These are phyloP conservation scores for Neopelma chrysocephalum DNA, from an alignment of 2,797 vertebrate species.

Conservation along the genomic window DNA sequence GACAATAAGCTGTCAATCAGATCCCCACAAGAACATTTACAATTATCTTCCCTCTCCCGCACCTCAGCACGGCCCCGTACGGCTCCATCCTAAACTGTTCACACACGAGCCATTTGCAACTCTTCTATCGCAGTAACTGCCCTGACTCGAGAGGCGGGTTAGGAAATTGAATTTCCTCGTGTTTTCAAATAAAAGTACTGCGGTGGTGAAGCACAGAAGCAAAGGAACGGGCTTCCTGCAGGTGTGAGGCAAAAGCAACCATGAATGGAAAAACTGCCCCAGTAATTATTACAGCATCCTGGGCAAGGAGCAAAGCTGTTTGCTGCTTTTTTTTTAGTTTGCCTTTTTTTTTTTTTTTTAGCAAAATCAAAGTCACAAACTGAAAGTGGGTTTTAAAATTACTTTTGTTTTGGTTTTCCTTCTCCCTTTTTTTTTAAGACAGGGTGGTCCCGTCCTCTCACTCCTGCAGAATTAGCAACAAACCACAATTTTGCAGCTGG, in stretches of 20 bases:
- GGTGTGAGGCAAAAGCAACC: slow-evolving; percentile 41
- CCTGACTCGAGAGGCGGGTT: not conserved
- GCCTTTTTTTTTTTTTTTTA: not conserved
- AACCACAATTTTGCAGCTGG: slow-evolving; percentile 35
- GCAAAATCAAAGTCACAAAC: not conserved
- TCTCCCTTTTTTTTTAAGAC: not conserved
- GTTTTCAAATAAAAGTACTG: slow-evolving; percentile 12
- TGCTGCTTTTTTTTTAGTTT: not conserved
- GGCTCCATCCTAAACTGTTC: not conserved
- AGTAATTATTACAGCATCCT: not conserved
- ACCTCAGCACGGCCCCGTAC: not conserved
- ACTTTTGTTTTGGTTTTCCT: not conserved
- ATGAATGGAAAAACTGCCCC: not conserved
- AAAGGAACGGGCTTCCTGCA: slow-evolving; percentile 52
- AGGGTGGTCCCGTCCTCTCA: not conserved
- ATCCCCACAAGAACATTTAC: slow-evolving; percentile 33
- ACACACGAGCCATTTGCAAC: not conserved
- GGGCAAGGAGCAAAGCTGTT: not conserved
- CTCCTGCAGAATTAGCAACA: slow-evolving; percentile 43
- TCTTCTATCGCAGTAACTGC: not conserved
- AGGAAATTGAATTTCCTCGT: slow-evolving; percentile 39
- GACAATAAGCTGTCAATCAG: slow-evolving; percentile 61
- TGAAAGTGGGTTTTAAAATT: not conserved
- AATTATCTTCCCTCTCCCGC: slow-evolving; percentile 14
- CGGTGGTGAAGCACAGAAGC: slow-evolving; percentile 59